These are phyloP conservation scores for Erpetoichthys calabaricus DNA, from an alignment of 2,797 vertebrate species.

Conservation along the genomic window DNA sequence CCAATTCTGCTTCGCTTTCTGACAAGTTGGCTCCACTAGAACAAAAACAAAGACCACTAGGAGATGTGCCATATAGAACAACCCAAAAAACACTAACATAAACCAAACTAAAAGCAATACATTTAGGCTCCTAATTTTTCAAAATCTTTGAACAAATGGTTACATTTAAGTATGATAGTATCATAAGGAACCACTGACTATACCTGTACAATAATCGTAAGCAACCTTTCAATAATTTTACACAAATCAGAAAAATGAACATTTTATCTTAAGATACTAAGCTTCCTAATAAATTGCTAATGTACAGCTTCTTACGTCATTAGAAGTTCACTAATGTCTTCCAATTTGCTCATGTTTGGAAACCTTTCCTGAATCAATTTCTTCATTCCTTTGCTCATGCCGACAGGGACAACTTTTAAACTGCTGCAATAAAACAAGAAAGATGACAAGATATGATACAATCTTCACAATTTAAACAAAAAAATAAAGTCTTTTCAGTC, in stretches of 20 bases:
- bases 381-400: slow-evolving; percentile 78
- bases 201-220: no score
- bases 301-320: slow-evolving; percentile 51
- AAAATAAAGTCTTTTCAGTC: not conserved
- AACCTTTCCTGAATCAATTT: slow-evolving; percentile 85
- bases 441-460: not conserved
- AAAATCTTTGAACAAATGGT: no score
- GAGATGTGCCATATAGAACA: no score
- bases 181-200: no score
- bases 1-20: slow-evolving; percentile 81
- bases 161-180: no score
- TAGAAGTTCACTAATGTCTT: slow-evolving; percentile 85
- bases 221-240: no score
- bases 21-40: slow-evolving; percentile 71
- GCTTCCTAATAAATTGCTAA: not conserved
- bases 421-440: slow-evolving; percentile 47
- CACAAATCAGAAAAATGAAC: not conserved
- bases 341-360: slow-evolving; percentile 78
- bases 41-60: not conserved
- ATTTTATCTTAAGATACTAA: not conserved
- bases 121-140: no score
- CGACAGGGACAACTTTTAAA: slow-evolving; percentile 82
- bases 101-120: no score
- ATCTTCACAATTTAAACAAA: not conserved
- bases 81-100: no score